These are phyloP conservation scores for Dynastes maya DNA, from an alignment of 2,888 invertebrate species.

Conservation along the genomic window DNA sequence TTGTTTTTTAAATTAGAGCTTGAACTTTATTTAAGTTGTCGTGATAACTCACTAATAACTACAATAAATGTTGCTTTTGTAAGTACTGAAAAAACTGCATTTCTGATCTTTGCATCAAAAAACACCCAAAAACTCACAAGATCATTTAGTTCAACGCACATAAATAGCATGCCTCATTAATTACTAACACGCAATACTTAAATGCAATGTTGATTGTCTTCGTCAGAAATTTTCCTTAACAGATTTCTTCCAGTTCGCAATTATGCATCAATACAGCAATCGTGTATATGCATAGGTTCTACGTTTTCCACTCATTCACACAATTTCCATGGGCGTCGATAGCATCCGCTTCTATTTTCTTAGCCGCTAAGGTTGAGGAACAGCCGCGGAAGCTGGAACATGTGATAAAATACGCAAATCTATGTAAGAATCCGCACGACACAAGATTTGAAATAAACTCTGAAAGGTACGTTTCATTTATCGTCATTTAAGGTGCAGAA, in stretches of 20 bases:
- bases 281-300: slow-evolving; percentile 99
- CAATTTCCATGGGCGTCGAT: slow-evolving; percentile 96
- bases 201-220: too few relatives aligned
- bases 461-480: slow-evolving; percentile 75
- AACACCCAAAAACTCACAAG: too few relatives aligned
- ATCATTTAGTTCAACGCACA: neutral
- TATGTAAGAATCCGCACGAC: slow-evolving; percentile 84
- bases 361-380: slow-evolving; percentile 99
- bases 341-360: slow-evolving; percentile 94
- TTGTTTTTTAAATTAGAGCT: too few relatives aligned
- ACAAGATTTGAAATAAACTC: slow-evolving; percentile 81
- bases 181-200: neutral
- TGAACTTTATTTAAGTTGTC: too few relatives aligned
- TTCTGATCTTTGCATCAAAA: neutral
- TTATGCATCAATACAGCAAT: slow-evolving; percentile 99
- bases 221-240: slow-evolving; percentile 59
- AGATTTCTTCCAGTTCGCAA: slow-evolving; percentile 79
- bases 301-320: slow-evolving; percentile 97
- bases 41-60: too few relatives aligned
- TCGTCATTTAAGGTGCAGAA: too few relatives aligned
- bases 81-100: neutral
- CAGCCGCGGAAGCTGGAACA: slow-evolving; percentile 98
- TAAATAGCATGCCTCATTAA: slow-evolving; percentile 13
- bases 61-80: too few relatives aligned
- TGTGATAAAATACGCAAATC: slow-evolving; percentile 93